Base-by-base conservation (phyloP, 2,888 invertebrate species). In the Nudaria mundana region DNA sequence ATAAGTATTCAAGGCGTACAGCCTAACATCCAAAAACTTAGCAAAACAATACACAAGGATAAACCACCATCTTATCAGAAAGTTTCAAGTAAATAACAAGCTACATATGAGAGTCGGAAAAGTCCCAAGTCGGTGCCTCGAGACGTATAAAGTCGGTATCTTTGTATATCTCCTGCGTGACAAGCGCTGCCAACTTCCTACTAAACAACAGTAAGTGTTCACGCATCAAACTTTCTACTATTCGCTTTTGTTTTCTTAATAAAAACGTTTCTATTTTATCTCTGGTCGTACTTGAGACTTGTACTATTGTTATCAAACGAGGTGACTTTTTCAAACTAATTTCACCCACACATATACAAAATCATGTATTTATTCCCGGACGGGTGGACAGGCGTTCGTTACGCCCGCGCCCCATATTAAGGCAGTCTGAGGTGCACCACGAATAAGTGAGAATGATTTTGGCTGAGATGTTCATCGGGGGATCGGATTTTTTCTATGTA, bases 161-260 rank as follows among this genome's bases (percentile, higher is more conserved):
- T n/a, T n/a, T n/a, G n/a, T n/a, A n/a, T 31, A 44, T 41, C 59
- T 41, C 43, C 32, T 44, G 39, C 48, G 56, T 62, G 47, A 37
- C 36, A 60, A 66, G 38, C 61, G 48, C 23, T 24, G 15, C 24
- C 6, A 20, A 20, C 5, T n/a, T n/a, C n/a, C 7, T 20, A 20
- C 20, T 43, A 55, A 62, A 74, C 65, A 72, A 70, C 65, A 53
- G 58, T 52, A 56, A 63, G 44, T 51, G 69, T 71, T 63, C 58
- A 73, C 73, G 71, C 74, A 73, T 61, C 61, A 51, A 63, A 67
- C 45, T 70, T 67, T 57, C 52, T 58, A 60, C 63, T 57, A 57
- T 58, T 63, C 63, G 60, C 75, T 67, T 74, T 81, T 80, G 77
- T 80, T 73, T n/a, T n/a, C 58, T 51, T 55, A 68, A 71, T 77